These are phyloP conservation scores for Paraplagusia blochii DNA, from an alignment of 2,113 vertebrate genomes.

Conservation along the genomic window DNA sequence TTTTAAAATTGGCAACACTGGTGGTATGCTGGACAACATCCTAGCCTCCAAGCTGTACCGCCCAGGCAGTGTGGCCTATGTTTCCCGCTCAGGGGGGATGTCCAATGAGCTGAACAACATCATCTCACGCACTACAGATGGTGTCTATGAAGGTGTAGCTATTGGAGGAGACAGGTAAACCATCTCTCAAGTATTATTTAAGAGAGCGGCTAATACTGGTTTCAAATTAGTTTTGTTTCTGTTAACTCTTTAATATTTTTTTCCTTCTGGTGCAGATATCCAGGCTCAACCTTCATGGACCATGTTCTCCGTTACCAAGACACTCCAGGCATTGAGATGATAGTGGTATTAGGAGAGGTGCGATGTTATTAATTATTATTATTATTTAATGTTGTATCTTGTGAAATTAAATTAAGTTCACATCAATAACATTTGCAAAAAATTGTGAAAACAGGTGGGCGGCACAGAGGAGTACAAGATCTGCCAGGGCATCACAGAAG, in stretches of 20 bases:
- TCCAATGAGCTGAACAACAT: slow-evolving; percentile 99
- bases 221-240: too few species aligned
- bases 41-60: slow-evolving; percentile 96
- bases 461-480: slow-evolving; percentile 96
- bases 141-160: slow-evolving; percentile 94
- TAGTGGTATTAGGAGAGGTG: slow-evolving; percentile 95
- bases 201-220: too few species aligned
- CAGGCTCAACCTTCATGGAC: slow-evolving; percentile 96
- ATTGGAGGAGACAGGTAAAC: slow-evolving; percentile 93
- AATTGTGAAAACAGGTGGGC: slow-evolving; percentile 80
- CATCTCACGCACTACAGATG: slow-evolving; percentile 90
- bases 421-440: too few species aligned
- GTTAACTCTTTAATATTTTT: too few species aligned
- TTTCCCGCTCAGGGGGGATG: slow-evolving; percentile 96
- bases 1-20: slow-evolving; percentile 98
- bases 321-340: slow-evolving; percentile 93
- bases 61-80: slow-evolving; percentile 93
- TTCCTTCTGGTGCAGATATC: slow-evolving; percentile 79
- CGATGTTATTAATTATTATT: neutral
- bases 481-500: slow-evolving; percentile 86
- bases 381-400: too few species aligned
- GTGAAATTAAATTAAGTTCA: too few species aligned
- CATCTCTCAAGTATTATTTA: too few species aligned
- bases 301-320: slow-evolving; percentile 95
- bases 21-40: slow-evolving; percentile 98